Percentiles rank a stretch among this genome's conserved stretches.
phyloP scores from a whole-genome alignment of 2,888 invertebrate species.

The Homarus gammarus region DNA sequence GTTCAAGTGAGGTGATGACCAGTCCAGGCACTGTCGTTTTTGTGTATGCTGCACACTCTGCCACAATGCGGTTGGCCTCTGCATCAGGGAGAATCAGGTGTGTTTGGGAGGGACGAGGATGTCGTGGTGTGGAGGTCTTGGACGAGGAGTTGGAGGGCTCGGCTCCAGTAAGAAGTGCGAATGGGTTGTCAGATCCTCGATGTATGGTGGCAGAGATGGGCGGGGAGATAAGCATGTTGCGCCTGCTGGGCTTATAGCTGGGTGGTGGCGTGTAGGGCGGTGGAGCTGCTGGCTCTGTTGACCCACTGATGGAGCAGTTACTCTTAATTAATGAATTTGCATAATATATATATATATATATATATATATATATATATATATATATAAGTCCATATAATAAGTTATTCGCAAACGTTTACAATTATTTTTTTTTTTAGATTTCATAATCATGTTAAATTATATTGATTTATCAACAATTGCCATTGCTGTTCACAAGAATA shows the following conservation, averaged over 20 bases:
- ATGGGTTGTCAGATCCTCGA: slow-evolving; percentile 71
- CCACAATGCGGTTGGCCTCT: slow-evolving; percentile 68
- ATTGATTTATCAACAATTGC: too few relatives aligned
- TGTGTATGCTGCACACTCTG: slow-evolving; percentile 74
- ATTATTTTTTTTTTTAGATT: too few relatives aligned
- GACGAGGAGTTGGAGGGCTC: slow-evolving; percentile 22
- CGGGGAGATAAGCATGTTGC: slow-evolving; percentile 75
- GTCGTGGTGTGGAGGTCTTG: slow-evolving; percentile 23
- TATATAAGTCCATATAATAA: slow-evolving; percentile 8
- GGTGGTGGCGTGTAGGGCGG: slow-evolving; percentile 69
- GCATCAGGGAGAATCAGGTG: slow-evolving; percentile 44
- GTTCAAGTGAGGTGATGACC: slow-evolving; percentile 36
- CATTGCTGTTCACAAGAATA: too few relatives aligned
- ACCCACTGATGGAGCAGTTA: slow-evolving; percentile 24
- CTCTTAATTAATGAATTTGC: neutral
- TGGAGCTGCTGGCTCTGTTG: slow-evolving; percentile 30
- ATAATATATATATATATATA: slow-evolving; percentile 29
- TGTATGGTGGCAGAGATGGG: slow-evolving; percentile 75
- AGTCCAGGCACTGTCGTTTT: slow-evolving; percentile 60
- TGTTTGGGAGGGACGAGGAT: slow-evolving; percentile 17
- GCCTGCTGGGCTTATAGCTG: slow-evolving; percentile 69
- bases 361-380: slow-evolving; percentile 47
- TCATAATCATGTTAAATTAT: too few relatives aligned
- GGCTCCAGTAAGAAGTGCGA: slow-evolving; percentile 18
- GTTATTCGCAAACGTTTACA: too few relatives aligned